These are phyloP conservation scores for Tubiluchus corallicola DNA, from an alignment of 2,888 invertebrate genomes.

Conservation along the genomic window DNA sequence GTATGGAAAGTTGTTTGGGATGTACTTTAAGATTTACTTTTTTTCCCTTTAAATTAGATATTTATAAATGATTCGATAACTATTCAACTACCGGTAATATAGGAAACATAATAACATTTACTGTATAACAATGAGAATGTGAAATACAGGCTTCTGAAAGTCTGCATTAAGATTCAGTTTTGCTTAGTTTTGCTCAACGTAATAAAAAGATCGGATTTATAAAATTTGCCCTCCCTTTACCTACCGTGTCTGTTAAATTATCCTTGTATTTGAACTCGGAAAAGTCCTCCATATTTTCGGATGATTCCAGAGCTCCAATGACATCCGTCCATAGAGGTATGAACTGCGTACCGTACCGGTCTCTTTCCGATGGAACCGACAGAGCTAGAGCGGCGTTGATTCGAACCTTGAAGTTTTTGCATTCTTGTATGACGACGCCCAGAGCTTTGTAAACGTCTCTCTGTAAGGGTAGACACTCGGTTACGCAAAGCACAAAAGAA, in stretches of 20 bases:
- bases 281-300: constrained; percentile 56
- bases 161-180: too few species aligned
- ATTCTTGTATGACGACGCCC: constrained; percentile 41
- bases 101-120: too few species aligned
- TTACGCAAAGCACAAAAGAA: too few species aligned
- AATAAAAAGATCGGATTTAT: not conserved
- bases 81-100: too few species aligned
- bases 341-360: constrained; percentile 42
- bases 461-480: too few species aligned
- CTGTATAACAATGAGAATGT: too few species aligned
- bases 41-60: too few species aligned
- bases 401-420: constrained; percentile 70
- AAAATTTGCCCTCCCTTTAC: constrained; percentile 5
- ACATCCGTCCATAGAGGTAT: constrained; percentile 47
- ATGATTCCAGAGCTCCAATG: constrained; percentile 51
- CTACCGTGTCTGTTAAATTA: constrained; percentile 55
- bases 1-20: too few species aligned
- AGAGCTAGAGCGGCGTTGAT: constrained; percentile 65
- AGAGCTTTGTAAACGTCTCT: constrained; percentile 4
- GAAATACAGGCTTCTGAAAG: too few species aligned
- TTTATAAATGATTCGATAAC: too few species aligned
- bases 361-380: constrained; percentile 39
- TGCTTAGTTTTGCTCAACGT: too few species aligned
- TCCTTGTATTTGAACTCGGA: constrained; percentile 69
- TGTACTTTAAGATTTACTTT: too few species aligned